Percentiles rank a stretch among this genome's conserved stretches.
Conservation (phyloP, 2,797 vertebrate species). For the Corythornis leucogaster region DNA sequence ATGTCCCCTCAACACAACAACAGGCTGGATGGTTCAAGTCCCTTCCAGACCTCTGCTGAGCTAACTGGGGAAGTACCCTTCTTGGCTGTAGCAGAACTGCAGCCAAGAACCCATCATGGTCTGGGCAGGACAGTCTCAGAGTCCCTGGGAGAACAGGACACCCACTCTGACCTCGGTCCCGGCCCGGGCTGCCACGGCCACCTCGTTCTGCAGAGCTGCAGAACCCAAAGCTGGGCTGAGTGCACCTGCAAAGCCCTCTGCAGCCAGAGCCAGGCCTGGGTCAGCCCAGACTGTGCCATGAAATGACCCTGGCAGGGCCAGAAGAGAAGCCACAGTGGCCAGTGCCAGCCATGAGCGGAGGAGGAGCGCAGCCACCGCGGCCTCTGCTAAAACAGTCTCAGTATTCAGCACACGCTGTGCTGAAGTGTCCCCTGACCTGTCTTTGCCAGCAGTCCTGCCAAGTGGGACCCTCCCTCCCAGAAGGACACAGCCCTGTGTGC, state of each 20-base stretch:
- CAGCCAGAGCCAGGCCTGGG: background rate
- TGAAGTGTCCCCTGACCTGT: background rate
- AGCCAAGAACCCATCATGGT: background rate
- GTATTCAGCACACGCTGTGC: rapidly evolving
- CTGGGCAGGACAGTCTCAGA: background rate
- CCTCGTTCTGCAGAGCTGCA: background rate
- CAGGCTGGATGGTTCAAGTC: rapidly evolving
- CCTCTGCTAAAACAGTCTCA: background rate
- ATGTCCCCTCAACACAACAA: background rate
- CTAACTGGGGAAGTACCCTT: background rate
- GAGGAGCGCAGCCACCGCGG: rapidly evolving
- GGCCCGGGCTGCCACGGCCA: background rate
- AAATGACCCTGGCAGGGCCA: no score
- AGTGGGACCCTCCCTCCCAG: background rate
- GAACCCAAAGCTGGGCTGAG: background rate
- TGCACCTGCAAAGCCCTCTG: rapidly evolving
- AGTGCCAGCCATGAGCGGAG: rapidly evolving
- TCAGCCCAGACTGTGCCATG: background rate
- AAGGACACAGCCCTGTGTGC: no score
- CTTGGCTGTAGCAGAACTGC: rapidly evolving
- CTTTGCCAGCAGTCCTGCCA: background rate
- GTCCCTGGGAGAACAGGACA: background rate
- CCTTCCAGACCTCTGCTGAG: background rate
- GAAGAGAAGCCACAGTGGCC: no score
- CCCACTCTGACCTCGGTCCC: rapidly evolving